phyloP scores from a whole-genome alignment of 2,113 vertebrate genomes.

The Agapornis roseicollis region DNA sequence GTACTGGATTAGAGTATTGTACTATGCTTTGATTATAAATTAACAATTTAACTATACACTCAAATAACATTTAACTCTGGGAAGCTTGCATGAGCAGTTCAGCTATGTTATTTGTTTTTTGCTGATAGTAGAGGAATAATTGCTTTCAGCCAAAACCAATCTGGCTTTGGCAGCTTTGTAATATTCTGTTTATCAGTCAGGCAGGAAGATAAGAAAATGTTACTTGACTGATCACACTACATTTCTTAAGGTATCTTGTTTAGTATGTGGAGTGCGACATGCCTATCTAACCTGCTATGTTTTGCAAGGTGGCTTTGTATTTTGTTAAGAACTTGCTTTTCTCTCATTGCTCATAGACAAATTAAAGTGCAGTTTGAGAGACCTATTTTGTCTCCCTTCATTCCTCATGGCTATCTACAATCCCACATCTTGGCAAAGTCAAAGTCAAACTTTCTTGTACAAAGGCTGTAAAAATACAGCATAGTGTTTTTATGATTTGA shows the following conservation, averaged over 20 bases:
- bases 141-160: neutral
- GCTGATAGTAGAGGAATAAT: neutral
- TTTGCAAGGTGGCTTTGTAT: neutral
- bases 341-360: neutral
- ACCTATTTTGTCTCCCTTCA: neutral
- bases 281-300: neutral
- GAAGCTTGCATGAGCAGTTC: neutral
- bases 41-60: neutral
- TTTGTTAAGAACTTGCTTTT: neutral
- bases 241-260: neutral
- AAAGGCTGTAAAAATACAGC: neutral
- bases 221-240: neutral
- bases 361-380: neutral
- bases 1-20: neutral
- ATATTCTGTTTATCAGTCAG: neutral
- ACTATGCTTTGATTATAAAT: neutral
- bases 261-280: neutral
- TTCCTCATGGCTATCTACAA: neutral
- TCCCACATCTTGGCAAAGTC: neutral
- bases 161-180: constrained; percentile 4
- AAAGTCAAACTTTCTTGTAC: neutral
- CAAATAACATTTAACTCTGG: neutral
- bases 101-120: neutral
- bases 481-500: neutral
- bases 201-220: neutral